Base-by-base conservation (phyloP, 2,888 invertebrate species). In the Incurvaria masculella region DNA sequence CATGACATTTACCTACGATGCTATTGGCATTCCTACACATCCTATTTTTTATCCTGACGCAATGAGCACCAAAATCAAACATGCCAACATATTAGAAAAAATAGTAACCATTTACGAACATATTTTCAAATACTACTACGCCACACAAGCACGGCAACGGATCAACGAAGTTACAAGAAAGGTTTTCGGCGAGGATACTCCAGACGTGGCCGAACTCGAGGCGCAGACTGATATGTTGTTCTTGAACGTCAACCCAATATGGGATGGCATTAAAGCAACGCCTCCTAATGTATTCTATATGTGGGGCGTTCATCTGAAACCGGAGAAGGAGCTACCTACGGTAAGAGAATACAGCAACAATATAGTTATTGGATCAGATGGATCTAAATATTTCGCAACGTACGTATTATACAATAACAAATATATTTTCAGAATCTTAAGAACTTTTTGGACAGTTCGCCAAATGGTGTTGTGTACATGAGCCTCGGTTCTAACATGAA, bases 361-460 rank as follows among this genome's bases (percentile, higher is more conserved):
- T 43, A n/a, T 45, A n/a, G n/a, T n/a, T n/a, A n/a, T n/a, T n/a
- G n/a, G n/a, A n/a, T n/a, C n/a, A n/a, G n/a, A n/a, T n/a, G n/a
- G n/a, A n/a, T n/a, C n/a, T n/a, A n/a, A n/a, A n/a, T n/a, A n/a
- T n/a, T n/a, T n/a, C n/a, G n/a, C n/a, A n/a, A n/a, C n/a, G n/a
- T n/a, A n/a, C n/a, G n/a, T n/a, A n/a, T n/a, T n/a, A n/a, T n/a
- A n/a, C n/a, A n/a, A n/a, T n/a, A n/a, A n/a, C n/a, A n/a, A n/a
- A n/a, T n/a, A n/a, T n/a, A n/a, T n/a, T n/a, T n/a, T n/a, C n/a
- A 69, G 69, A 65, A 68, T 20, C 55, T 69, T 0, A 59, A 65
- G 49, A 19, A 51, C 0, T 66, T 60, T 46, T 49, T 70, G 5
- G 65, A 68, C 45, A 57, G 60, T 0, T 68, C 69, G 0, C 59